Evolutionary conservation across 2,888 invertebrate species (phyloP).

Genomic region (Cheilosia scutellata): DNA sequence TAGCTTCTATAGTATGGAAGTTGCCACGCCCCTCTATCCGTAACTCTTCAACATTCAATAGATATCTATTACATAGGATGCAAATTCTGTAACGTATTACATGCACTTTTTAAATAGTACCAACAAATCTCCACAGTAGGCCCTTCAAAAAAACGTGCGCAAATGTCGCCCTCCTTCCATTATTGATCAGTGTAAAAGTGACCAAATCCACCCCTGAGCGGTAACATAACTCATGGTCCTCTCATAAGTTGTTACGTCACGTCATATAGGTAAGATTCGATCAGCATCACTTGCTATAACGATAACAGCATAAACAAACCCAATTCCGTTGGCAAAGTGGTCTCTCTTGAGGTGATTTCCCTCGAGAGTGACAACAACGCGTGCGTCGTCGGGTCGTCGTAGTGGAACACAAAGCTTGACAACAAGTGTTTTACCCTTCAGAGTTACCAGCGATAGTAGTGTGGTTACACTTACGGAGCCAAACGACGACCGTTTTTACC

Average conservation of each 20-base stretch:
- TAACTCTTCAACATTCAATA: too few relatives aligned
- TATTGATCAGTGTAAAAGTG: too few relatives aligned
- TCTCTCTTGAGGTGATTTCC: conserved; percentile 37
- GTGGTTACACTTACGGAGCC: neutral
- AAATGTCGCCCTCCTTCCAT: too few relatives aligned
- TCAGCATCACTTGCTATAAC: neutral
- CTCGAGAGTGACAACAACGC: conserved; percentile 15
- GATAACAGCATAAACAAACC: conserved; percentile 44
- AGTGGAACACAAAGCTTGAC: conserved; percentile 31
- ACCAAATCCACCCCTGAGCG: too few relatives aligned
- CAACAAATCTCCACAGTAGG: too few relatives aligned
- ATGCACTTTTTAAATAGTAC: too few relatives aligned
- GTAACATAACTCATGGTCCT: neutral
- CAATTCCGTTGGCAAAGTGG: conserved; percentile 19
- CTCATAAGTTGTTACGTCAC: conserved; percentile 7
- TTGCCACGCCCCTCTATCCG: too few relatives aligned
- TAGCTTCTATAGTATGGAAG: too few relatives aligned
- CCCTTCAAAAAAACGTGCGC: too few relatives aligned
- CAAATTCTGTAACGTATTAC: too few relatives aligned
- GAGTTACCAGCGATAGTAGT: conserved; percentile 30
- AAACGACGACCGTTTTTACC: neutral
- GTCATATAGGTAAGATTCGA: neutral
- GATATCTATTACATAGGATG: too few relatives aligned
- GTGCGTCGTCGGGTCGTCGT: neutral
- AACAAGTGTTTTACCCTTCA: conserved; percentile 63